Percentiles rank a stretch among this genome's conserved stretches.
Conservation (phyloP, 2,888 invertebrate species). For the Nycteola revayana region DNA sequence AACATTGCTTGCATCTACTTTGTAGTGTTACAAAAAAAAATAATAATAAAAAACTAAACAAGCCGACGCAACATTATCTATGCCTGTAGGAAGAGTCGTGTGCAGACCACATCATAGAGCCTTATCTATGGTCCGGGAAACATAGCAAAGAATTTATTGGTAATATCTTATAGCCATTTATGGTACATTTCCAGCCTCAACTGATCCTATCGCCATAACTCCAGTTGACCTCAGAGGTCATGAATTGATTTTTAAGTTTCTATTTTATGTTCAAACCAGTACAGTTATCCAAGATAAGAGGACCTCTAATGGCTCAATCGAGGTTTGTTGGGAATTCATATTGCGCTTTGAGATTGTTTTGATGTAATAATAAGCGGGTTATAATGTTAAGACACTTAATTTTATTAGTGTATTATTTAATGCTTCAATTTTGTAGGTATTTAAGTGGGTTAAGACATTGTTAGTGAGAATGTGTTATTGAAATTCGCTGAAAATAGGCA, state of each 20-base stretch:
- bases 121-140: constrained; percentile 68
- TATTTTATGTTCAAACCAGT: constrained; percentile 43
- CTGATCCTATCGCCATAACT: constrained; percentile 55
- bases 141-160: constrained; percentile 72
- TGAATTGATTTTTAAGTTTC: constrained; percentile 76
- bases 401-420: too few relatives aligned
- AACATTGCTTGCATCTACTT: too few relatives aligned
- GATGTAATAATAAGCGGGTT: too few relatives aligned
- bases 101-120: constrained; percentile 54
- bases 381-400: too few relatives aligned
- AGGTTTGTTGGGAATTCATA: constrained; percentile 11
- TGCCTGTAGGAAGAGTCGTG: constrained; percentile 49
- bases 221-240: constrained; percentile 62
- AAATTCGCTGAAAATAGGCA: too few relatives aligned
- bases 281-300: constrained; percentile 21
- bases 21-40: too few relatives aligned
- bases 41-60: too few relatives aligned
- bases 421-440: too few relatives aligned
- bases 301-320: constrained; percentile 25
- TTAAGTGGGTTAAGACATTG: too few relatives aligned
- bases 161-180: constrained; percentile 70
- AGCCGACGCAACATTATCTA: constrained; percentile 35
- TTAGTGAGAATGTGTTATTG: too few relatives aligned
- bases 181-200: constrained; percentile 48
- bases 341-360: too few relatives aligned